Evolutionary conservation across 2,113 vertebrate genomes (phyloP).

Genomic region (Haemorhous mexicanus): DNA sequence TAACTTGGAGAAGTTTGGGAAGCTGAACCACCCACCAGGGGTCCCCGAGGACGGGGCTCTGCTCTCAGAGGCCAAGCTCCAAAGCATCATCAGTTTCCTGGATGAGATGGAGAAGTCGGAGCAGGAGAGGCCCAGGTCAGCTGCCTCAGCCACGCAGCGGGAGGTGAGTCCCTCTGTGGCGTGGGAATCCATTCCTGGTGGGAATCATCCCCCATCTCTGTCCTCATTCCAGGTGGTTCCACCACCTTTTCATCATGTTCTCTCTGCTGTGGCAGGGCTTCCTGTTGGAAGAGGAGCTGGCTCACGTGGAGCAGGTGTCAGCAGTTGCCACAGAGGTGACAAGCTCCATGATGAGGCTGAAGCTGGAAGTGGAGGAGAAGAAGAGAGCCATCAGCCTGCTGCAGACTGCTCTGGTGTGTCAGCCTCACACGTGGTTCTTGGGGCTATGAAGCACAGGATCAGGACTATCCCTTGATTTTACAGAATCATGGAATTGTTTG

Average conservation of each 20-base stretch:
- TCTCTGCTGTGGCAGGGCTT: slow-evolving; percentile 57
- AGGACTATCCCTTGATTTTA: neutral
- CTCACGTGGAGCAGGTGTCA: slow-evolving; percentile 73
- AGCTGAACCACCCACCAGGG: slow-evolving; percentile 69
- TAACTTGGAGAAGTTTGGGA: slow-evolving; percentile 88
- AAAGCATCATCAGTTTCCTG: slow-evolving; percentile 93
- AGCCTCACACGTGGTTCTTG: neutral
- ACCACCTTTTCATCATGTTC: accelerated
- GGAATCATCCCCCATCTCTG: accelerated
- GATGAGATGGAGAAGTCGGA: slow-evolving; percentile 93
- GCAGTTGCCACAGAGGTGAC: slow-evolving; percentile 82
- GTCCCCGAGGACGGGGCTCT: slow-evolving; percentile 79
- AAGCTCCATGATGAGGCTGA: slow-evolving; percentile 82
- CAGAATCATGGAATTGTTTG: neutral
- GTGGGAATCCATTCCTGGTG: neutral
- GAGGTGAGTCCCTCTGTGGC: slow-evolving; percentile 63
- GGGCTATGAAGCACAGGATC: neutral
- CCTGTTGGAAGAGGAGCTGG: slow-evolving; percentile 80
- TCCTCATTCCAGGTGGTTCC: neutral
- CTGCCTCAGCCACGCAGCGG: slow-evolving; percentile 76
- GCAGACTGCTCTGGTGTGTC: slow-evolving; percentile 85
- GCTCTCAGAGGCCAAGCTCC: slow-evolving; percentile 92
- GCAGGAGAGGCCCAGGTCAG: slow-evolving; percentile 81
- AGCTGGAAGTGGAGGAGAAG: slow-evolving; percentile 92
- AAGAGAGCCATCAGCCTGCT: slow-evolving; percentile 81